A percentile compares a stretch with the other conserved stretches of the same genome.
Evolutionary conservation across 1,140 invertebrate species (phyloP).

Genomic region (Drosophila simulans): DNA sequence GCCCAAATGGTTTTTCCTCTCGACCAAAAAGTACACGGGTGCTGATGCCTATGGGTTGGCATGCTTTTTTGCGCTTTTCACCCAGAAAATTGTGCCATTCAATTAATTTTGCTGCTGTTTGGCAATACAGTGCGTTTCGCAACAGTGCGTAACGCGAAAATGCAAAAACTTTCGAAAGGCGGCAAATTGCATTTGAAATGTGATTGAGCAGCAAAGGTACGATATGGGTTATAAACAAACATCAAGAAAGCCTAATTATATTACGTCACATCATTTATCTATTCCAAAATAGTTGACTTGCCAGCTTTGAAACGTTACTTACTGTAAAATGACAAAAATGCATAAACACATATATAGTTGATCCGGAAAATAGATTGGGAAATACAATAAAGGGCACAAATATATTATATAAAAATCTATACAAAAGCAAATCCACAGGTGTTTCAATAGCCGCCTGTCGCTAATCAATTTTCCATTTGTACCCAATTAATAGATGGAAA

Average conservation of each 20-base stretch:
- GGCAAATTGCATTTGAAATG: not conserved
- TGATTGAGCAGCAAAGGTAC: not conserved
- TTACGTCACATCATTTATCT: not conserved
- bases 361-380: not conserved
- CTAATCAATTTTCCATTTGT: slow-evolving; percentile 36
- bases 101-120: slow-evolving; percentile 67
- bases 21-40: slow-evolving; percentile 28
- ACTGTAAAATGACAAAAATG: not conserved
- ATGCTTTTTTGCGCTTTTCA: slow-evolving; percentile 52
- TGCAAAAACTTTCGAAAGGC: not conserved
- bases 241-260: not conserved
- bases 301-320: not conserved
- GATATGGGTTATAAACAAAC: too few species aligned
- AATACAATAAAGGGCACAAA: not conserved
- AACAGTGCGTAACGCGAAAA: slow-evolving; percentile 18
- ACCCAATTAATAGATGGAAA: slow-evolving; percentile 7
- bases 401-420: not conserved
- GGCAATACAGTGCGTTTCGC: slow-evolving; percentile 42
- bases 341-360: not conserved
- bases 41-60: slow-evolving; percentile 29
- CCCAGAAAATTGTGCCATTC: slow-evolving; percentile 67
- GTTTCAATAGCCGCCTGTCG: not conserved
- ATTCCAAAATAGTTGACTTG: not conserved
- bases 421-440: slow-evolving; percentile 31
- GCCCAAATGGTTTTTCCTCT: slow-evolving; percentile 41